A percentile compares a stretch with the other conserved stretches of the same genome.
Evolutionary conservation across 2,888 invertebrate genomes (phyloP).

Genomic region (Ectemnius cavifrons): DNA sequence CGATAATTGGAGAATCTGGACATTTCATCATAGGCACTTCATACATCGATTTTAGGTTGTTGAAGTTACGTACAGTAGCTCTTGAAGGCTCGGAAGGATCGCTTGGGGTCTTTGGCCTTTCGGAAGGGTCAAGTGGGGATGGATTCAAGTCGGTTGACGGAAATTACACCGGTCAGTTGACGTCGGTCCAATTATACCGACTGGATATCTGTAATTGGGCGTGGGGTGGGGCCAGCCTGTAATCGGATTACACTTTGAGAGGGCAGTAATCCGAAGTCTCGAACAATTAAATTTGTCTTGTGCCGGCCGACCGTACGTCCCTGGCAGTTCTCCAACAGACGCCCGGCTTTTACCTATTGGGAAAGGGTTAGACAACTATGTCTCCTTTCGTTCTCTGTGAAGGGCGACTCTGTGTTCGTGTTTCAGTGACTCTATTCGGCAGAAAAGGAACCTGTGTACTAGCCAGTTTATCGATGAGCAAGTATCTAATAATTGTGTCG

Average conservation of each 20-base stretch:
- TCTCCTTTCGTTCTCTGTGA: constrained; percentile 1
- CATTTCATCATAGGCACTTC: no score
- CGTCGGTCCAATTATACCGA: constrained; percentile 50
- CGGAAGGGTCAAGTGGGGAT: constrained; percentile 27
- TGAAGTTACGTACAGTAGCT: neutral
- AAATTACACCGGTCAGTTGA: constrained; percentile 52
- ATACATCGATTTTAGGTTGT: no score
- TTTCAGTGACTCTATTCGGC: no score
- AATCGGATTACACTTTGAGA: constrained; percentile 60
- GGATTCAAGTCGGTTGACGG: constrained; percentile 40
- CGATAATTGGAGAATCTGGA: no score
- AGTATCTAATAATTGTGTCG: constrained; percentile 5
- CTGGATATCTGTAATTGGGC: constrained; percentile 46
- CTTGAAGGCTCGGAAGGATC: neutral
- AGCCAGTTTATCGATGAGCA: neutral
- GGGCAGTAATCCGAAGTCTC: constrained; percentile 49
- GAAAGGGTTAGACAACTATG: neutral
- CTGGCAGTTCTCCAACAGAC: constrained; percentile 50
- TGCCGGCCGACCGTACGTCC: constrained; percentile 35
- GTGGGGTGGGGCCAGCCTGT: constrained; percentile 37
- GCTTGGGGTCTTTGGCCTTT: constrained; percentile 8
- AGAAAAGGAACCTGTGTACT: no score
- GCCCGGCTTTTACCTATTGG: constrained; percentile 25
- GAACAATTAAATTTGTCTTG: constrained; percentile 59
- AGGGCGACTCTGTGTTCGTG: neutral